Conservation (phyloP, 1,140 invertebrate genomes). For the Lepidotrigona ventralis region DNA sequence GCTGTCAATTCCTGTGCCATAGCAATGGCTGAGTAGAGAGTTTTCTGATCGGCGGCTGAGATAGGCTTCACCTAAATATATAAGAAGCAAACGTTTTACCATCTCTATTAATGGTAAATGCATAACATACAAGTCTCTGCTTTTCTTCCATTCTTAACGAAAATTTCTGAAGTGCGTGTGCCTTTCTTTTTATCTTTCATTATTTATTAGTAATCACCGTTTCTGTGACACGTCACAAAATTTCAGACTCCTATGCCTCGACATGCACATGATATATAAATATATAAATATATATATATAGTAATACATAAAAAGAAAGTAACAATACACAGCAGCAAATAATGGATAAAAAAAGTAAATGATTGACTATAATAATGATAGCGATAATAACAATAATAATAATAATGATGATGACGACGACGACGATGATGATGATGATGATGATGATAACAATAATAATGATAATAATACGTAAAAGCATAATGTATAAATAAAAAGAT, state of each 20-base stretch:
- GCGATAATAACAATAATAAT: background rate
- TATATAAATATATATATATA: background rate
- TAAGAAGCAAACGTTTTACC: constrained; percentile 59
- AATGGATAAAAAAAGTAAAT: constrained; percentile 37
- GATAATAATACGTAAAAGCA: constrained; percentile 50
- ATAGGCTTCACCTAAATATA: constrained; percentile 91
- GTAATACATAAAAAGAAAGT: constrained; percentile 40
- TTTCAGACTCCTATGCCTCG: constrained; percentile 16
- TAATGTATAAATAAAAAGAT: constrained; percentile 62
- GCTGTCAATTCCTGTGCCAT: constrained; percentile 95
- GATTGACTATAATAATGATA: background rate
- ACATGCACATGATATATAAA: constrained; percentile 40
- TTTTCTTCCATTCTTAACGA: constrained; percentile 4
- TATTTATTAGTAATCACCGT: background rate
- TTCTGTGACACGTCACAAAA: background rate
- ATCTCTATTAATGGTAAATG: constrained; percentile 4
- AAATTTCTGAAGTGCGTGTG: background rate
- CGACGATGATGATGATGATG: too few relatives aligned
- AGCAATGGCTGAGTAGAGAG: constrained; percentile 95
- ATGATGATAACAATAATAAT: too few relatives aligned
- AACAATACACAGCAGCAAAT: constrained; percentile 53
- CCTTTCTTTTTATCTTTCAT: background rate
- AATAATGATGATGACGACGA: constrained; percentile 14
- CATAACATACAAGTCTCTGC: constrained; percentile 17
- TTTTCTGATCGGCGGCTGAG: constrained; percentile 95